phyloP scores from a whole-genome alignment of 2,888 invertebrate species.

The Anodontia alba region DNA sequence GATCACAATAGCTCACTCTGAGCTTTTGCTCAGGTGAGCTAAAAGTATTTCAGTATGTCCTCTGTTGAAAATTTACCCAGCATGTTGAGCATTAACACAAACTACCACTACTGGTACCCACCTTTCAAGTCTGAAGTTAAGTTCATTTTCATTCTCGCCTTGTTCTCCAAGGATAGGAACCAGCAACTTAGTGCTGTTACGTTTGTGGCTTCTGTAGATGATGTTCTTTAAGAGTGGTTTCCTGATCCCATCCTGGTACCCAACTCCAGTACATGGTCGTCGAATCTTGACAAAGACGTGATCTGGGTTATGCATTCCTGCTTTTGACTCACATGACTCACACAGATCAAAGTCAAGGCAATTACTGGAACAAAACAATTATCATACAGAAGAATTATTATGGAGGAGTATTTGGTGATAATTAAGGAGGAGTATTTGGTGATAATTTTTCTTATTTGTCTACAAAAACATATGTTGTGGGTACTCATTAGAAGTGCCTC shows the following conservation, averaged over 20 bases:
- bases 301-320: slow-evolving; percentile 75
- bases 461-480: no score
- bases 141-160: slow-evolving; percentile 38
- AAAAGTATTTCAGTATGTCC: no score
- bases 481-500: no score
- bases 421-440: no score
- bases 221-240: slow-evolving; percentile 69
- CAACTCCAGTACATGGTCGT: slow-evolving; percentile 68
- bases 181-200: slow-evolving; percentile 40
- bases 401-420: no score
- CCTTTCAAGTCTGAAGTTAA: slow-evolving; percentile 53
- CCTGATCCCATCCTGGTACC: slow-evolving; percentile 58
- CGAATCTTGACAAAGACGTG: slow-evolving; percentile 84
- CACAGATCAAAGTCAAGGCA: slow-evolving; percentile 84
- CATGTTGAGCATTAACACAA: no score
- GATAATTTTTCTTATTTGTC: no score
- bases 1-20: no score
- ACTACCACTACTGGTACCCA: slow-evolving; percentile 6
- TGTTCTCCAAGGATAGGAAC: slow-evolving; percentile 46
- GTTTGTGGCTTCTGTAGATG: slow-evolving; percentile 59
- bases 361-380: slow-evolving; percentile 72
- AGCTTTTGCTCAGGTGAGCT: no score
- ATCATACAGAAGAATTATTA: no score
- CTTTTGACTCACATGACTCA: slow-evolving; percentile 80
- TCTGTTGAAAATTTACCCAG: no score